Conservation (phyloP, 2,113 vertebrate genomes). For the Hyperopisus bebe region DNA sequence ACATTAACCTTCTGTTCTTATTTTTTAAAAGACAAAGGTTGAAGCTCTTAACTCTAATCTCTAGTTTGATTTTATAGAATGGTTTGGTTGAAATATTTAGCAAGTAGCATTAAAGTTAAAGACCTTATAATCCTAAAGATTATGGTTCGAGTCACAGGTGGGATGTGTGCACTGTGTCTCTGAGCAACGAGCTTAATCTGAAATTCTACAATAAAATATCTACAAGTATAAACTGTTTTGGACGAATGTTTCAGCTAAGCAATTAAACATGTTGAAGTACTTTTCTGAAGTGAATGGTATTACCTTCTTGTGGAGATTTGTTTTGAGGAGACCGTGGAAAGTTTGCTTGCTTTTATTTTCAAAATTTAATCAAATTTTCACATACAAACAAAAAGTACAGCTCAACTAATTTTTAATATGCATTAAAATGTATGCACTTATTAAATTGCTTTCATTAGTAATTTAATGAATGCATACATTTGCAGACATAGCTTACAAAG, state of each 20-base stretch:
- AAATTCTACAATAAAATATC: not conserved
- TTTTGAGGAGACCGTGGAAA: not conserved
- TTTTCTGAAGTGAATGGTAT: not conserved
- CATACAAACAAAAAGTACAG: not conserved
- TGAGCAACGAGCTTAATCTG: not conserved
- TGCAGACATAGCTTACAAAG: not conserved
- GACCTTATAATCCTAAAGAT: not conserved
- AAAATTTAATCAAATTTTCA: not conserved
- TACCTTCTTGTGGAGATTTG: not conserved
- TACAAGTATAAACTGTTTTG: not conserved
- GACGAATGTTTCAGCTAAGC: not conserved
- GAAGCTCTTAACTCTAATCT: not conserved
- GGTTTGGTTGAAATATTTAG: not conserved
- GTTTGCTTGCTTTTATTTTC: not conserved
- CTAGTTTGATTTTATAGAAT: not conserved
- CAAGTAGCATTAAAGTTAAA: not conserved
- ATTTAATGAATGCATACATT: not conserved
- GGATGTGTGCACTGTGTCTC: not conserved
- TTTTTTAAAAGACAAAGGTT: not conserved
- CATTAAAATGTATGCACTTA: not conserved
- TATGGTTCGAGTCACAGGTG: not conserved
- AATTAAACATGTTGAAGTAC: not conserved
- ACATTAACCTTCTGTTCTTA: not conserved
- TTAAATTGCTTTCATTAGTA: not conserved
- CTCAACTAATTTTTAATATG: not conserved